These are phyloP conservation scores for Struthio camelus DNA, from an alignment of 2,113 vertebrate genomes.

Conservation along the genomic window DNA sequence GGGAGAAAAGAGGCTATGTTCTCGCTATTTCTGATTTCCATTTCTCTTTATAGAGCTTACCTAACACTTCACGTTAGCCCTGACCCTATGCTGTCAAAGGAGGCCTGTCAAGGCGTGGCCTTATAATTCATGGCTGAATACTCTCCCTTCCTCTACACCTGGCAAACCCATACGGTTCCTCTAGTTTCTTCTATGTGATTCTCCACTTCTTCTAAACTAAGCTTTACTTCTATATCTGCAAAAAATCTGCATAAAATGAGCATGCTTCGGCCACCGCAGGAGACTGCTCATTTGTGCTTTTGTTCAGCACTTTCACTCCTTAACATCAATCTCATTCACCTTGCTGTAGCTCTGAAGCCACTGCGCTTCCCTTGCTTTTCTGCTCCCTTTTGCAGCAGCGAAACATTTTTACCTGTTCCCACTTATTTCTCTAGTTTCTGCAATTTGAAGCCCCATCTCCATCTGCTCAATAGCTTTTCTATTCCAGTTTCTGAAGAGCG, in stretches of 20 bases:
- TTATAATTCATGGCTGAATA: fast-evolving
- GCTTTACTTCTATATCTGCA: background rate
- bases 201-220: background rate
- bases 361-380: fast-evolving
- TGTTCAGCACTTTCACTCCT: background rate
- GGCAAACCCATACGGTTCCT: background rate
- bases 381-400: background rate
- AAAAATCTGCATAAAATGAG: background rate
- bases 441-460: background rate
- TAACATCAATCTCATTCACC: background rate
- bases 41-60: background rate
- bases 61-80: background rate
- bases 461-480: background rate
- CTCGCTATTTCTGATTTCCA: background rate
- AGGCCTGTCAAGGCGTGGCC: background rate
- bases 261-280: background rate
- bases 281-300: background rate
- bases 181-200: background rate
- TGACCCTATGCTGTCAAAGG: background rate
- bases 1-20: background rate
- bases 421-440: background rate
- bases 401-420: background rate
- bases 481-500: background rate
- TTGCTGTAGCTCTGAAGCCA: background rate
- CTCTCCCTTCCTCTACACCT: background rate